Conservation (phyloP, 1,140 invertebrate species). For the Phortica variegata region DNA sequence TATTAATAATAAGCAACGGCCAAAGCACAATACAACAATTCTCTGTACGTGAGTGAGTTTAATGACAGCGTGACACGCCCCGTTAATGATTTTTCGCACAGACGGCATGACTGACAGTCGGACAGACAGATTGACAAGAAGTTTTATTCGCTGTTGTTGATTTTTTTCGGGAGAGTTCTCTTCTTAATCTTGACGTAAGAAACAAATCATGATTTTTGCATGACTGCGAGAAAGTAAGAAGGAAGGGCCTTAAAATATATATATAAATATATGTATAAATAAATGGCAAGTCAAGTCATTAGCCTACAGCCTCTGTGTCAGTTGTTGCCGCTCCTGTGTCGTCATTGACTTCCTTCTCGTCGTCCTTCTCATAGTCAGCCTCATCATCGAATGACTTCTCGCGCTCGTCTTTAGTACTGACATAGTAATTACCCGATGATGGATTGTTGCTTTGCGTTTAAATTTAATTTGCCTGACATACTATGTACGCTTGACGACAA, state of each 20-base stretch:
- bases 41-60: no score
- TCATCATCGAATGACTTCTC: slow-evolving; percentile 6
- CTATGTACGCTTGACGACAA: no score
- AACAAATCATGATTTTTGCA: no score
- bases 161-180: slow-evolving; percentile 1
- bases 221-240: no score
- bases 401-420: slow-evolving; percentile 31
- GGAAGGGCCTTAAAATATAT: slow-evolving; percentile 29
- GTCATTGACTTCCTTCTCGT: slow-evolving; percentile 5
- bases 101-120: no score
- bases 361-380: background rate
- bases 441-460: slow-evolving; percentile 54
- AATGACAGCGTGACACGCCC: no score
- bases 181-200: slow-evolving; percentile 20
- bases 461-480: slow-evolving; percentile 53
- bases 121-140: slow-evolving; percentile 26
- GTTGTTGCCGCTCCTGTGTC: slow-evolving; percentile 8
- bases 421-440: slow-evolving; percentile 53
- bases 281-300: slow-evolving; percentile 53
- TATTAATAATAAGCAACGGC: no score
- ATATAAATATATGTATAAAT: slow-evolving; percentile 45
- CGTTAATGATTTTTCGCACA: no score
- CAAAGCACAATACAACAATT: no score
- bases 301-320: slow-evolving; percentile 28
- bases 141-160: slow-evolving; percentile 15